phyloP scores from a whole-genome alignment of 2,888 invertebrate genomes.

The Cephus pulcher region DNA sequence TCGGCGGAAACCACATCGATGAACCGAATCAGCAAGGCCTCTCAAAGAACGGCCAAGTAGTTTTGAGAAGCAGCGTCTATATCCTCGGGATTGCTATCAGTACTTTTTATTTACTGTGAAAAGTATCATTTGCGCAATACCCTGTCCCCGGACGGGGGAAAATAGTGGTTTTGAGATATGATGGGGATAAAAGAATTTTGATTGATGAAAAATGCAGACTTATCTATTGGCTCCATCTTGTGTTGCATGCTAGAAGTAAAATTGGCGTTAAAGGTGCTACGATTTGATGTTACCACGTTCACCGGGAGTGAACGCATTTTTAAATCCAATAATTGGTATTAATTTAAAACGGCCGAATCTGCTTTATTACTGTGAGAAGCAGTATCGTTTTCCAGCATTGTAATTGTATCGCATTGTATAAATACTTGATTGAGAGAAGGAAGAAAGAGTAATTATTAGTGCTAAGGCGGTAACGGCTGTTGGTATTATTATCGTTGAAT shows the following conservation, averaged over 20 bases:
- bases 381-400: background rate
- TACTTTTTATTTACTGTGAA: background rate
- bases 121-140: background rate
- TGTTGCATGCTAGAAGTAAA: background rate
- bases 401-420: background rate
- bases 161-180: background rate
- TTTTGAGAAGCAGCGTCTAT: slow-evolving; percentile 16
- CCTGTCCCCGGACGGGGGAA: background rate
- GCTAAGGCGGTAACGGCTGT: background rate
- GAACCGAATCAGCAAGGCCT: slow-evolving; percentile 72
- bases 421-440: background rate
- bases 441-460: background rate
- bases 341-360: background rate
- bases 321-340: background rate
- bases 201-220: background rate
- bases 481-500: background rate
- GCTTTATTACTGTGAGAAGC: background rate
- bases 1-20: slow-evolving; percentile 70
- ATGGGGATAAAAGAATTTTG: background rate
- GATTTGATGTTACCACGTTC: background rate
- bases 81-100: background rate
- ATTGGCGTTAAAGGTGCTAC: background rate
- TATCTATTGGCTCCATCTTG: background rate
- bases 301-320: background rate
- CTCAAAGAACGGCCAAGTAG: slow-evolving; percentile 49